Conservation (phyloP, 2,113 vertebrate genomes). For the Prolemur simus region DNA sequence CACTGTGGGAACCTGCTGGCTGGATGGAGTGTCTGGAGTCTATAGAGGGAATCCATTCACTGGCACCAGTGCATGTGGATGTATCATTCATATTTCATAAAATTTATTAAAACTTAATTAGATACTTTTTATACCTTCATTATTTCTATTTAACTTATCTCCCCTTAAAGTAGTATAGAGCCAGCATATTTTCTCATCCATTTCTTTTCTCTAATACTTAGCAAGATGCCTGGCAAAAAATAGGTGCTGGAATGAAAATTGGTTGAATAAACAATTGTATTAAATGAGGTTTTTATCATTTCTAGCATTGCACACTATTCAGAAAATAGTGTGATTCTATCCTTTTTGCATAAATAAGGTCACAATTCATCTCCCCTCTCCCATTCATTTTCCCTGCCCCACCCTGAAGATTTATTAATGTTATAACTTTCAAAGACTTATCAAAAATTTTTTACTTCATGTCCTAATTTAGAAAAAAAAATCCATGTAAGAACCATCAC, state of each 20-base stretch:
- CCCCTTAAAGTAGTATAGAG: neutral
- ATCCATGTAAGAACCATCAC: neutral
- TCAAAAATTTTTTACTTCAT: neutral
- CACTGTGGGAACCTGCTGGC: neutral
- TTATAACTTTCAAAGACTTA: neutral
- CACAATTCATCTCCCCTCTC: neutral
- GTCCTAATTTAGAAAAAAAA: neutral
- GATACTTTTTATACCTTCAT: accelerated
- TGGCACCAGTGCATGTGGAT: neutral
- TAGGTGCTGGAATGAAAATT: neutral
- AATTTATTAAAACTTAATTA: neutral
- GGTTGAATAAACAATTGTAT: neutral
- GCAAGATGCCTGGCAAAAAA: neutral
- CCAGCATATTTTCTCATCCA: neutral
- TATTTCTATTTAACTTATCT: neutral
- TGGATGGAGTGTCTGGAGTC: neutral
- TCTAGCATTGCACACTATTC: neutral
- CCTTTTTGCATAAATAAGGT: neutral
- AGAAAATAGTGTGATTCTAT: neutral
- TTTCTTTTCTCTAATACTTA: no score
- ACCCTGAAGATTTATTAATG: neutral
- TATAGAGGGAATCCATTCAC: neutral
- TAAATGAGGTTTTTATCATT: neutral
- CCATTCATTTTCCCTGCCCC: neutral
- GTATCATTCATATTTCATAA: neutral